phyloP scores from a whole-genome alignment of 53 echinoderm and acorn worm genomes.

The Mesocentrotus franciscanus region DNA sequence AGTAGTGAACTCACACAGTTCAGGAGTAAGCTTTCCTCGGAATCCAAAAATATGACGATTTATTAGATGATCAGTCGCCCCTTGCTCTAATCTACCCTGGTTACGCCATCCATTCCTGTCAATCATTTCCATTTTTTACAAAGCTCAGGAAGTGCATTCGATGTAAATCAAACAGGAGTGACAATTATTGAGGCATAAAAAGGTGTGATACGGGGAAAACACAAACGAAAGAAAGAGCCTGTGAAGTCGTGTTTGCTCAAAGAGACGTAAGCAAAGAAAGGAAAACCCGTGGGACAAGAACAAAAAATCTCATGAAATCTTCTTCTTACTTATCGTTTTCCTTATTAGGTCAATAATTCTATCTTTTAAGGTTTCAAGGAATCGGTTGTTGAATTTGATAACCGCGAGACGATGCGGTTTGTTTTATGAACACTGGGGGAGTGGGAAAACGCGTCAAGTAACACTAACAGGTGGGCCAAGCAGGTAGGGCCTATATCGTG shows the following conservation, averaged over 20 bases:
- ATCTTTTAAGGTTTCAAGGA: background rate
- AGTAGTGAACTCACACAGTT: no score
- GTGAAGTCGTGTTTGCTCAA: slow-evolving; percentile 8
- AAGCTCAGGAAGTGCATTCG: slow-evolving; percentile 38
- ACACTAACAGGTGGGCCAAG: background rate
- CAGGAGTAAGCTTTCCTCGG: no score
- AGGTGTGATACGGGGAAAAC: background rate
- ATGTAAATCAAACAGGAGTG: slow-evolving; percentile 33
- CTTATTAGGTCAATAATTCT: background rate
- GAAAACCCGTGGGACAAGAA: background rate
- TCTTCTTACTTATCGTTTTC: background rate
- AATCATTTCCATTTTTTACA: background rate
- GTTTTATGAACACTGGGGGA: slow-evolving; percentile 32
- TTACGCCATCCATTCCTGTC: background rate
- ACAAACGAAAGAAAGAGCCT: slow-evolving; percentile 41
- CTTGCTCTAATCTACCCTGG: background rate
- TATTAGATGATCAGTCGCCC: background rate
- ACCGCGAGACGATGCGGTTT: slow-evolving; percentile 27
- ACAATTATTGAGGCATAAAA: slow-evolving; percentile 39
- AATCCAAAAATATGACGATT: no score
- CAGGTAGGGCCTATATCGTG: background rate
- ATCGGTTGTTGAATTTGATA: slow-evolving; percentile 33
- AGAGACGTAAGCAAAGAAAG: background rate
- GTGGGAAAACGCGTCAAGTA: background rate
- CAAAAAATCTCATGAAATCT: slow-evolving; percentile 36